Evolutionary conservation across 2,797 vertebrate species (phyloP).

Genomic region (Denticeps clupeoides): DNA sequence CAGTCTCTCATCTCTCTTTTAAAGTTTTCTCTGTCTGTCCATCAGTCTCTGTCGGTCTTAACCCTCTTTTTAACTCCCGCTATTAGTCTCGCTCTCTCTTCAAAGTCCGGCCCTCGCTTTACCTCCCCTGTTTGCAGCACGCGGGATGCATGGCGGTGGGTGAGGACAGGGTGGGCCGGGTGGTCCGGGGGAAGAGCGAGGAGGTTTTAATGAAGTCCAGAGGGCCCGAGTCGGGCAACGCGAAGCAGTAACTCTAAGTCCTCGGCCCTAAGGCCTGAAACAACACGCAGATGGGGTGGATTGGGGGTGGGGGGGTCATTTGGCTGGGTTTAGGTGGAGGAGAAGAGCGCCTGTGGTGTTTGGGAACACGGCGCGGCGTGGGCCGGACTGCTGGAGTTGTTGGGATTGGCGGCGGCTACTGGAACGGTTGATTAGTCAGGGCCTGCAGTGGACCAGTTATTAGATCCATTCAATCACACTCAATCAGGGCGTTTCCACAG

Average conservation of each 20-base stretch:
- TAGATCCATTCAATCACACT: no score
- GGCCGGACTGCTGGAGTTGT: not conserved
- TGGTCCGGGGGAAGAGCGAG: conserved; percentile 11
- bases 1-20: not conserved
- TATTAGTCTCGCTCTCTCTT: not conserved
- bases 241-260: conserved; percentile 21
- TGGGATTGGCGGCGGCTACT: not conserved
- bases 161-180: conserved; percentile 7
- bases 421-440: not conserved
- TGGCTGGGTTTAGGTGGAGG: not conserved
- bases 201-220: conserved; percentile 29
- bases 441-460: no score
- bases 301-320: not conserved
- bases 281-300: not conserved
- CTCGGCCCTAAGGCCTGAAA: conserved; percentile 10
- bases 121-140: not conserved
- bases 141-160: not conserved
- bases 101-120: not conserved
- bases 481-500: no score
- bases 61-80: not conserved
- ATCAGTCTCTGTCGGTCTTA: not conserved
- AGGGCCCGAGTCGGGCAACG: not conserved
- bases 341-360: conserved; percentile 3
- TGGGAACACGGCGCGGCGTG: not conserved
- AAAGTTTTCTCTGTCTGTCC: not conserved